Evolutionary conservation across 2,113 vertebrate species (phyloP).

Genomic region (Eurystomus gularis): DNA sequence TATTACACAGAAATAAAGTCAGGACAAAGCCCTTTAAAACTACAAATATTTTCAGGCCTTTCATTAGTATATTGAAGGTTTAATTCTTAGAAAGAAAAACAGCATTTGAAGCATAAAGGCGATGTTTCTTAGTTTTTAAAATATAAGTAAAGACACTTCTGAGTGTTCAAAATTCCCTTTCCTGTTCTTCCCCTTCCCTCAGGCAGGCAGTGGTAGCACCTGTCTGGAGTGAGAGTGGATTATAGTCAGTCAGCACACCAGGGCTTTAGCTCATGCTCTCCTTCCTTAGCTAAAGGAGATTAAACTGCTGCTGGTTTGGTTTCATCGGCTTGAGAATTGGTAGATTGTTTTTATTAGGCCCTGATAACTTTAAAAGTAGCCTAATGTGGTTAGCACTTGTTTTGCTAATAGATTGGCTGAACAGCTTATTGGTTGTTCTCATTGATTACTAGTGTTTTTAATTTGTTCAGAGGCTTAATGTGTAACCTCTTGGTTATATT

Average conservation of each 20-base stretch:
- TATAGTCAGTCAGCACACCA: neutral
- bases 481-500: neutral
- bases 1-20: conserved; percentile 13
- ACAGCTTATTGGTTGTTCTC: neutral
- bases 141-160: neutral
- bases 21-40: conserved; percentile 6
- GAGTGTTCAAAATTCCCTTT: neutral
- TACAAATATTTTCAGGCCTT: neutral
- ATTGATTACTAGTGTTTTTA: neutral
- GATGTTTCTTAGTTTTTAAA: neutral
- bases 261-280: neutral
- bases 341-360: neutral
- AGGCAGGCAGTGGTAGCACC: neutral
- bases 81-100: neutral
- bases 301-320: neutral
- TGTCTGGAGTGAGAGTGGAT: neutral
- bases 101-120: neutral
- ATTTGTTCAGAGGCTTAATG: neutral
- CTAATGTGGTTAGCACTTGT: neutral
- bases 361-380: neutral
- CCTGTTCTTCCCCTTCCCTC: neutral
- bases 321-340: neutral
- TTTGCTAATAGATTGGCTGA: neutral
- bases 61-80: neutral
- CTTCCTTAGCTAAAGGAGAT: neutral